phyloP scores from a whole-genome alignment of 2,888 invertebrate genomes.

The Phalera bucephala region DNA sequence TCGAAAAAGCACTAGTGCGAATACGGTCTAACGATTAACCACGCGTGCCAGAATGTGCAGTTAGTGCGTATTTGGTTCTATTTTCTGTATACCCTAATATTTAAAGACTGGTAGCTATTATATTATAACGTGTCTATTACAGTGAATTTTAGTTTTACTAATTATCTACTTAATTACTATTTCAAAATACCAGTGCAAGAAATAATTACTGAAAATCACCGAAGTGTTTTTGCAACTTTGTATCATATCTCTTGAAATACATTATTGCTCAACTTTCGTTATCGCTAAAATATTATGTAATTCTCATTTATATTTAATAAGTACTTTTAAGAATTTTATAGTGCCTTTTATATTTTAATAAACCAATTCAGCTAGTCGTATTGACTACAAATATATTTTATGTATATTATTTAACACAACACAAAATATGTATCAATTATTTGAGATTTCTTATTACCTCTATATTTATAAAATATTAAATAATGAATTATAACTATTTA shows the following conservation, averaged over 20 bases:
- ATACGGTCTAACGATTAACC: too few relatives aligned
- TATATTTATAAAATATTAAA: too few relatives aligned
- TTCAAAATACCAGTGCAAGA: not conserved
- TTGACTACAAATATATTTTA: conserved; percentile 8
- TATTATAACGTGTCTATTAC: too few relatives aligned
- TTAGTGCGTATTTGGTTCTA: too few relatives aligned
- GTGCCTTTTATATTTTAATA: conserved; percentile 15
- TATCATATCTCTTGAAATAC: conserved; percentile 8
- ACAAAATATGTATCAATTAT: conserved; percentile 13
- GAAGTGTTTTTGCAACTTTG: conserved; percentile 7
- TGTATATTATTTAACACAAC: conserved; percentile 20
- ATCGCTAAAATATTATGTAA: too few relatives aligned
- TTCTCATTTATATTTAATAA: not conserved
- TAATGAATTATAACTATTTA: too few relatives aligned
- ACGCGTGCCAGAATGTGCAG: too few relatives aligned
- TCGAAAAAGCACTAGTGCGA: too few relatives aligned
- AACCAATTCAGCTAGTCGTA: conserved; percentile 26
- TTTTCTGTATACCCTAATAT: too few relatives aligned
- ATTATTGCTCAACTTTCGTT: not conserved
- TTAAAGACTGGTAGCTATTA: too few relatives aligned
- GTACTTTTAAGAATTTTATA: conserved; percentile 1
- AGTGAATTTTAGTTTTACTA: too few relatives aligned
- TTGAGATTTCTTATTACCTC: conserved; percentile 32
- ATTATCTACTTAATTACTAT: too few relatives aligned
- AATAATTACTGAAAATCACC: not conserved